Evolutionary conservation across 2,113 vertebrate species (phyloP), one percentile per base, ranked within the genome.

Genomic region (Turdus rufiventris): DNA sequence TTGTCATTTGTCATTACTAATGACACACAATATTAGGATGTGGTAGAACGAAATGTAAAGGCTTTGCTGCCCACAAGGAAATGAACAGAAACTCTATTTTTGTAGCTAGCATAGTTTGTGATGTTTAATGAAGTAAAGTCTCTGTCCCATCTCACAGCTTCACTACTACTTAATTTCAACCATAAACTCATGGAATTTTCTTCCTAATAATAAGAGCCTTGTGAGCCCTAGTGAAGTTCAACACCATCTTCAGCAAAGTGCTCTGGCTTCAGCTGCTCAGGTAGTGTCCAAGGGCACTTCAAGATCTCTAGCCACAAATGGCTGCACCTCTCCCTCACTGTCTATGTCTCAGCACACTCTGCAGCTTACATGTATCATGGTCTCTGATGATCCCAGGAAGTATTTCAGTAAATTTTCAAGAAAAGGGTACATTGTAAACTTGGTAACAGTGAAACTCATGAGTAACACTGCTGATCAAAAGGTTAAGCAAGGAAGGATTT

Each of bases 1-100:
- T 83, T 88, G 79, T 83, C 47, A 56, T 71, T 85, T 88, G 82
- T 95, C 58, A 53, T 91, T 50, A 28, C 12, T 90, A 89, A 67
- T 93, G 85, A 94, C 85, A 88, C 90, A 91, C 34, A 33, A 23
- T 78, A 54, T 86, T 91, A 88, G 74, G 65, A 95, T 91, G 93
- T 76, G 81, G 88, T 54, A 73, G 88, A 93, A 83, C 1, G 3
- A 73, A 96, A 50, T 75, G 67, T 31, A 62, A 90, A 94, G 47
- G 33, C 60, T 84, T 73, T 85, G 34, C 51, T 85, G 38, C 67
- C 34, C 47, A 61, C 72, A 81, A 95, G 75, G 85, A 91, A 91
- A 89, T 23, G 20, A 90, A 88, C 14, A 84, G 71, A 88, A 96
- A 88, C 56, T 24, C 14, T 3, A 61, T 78, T 88, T 88, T 75